Evolutionary conservation across 2,888 invertebrate genomes (phyloP).

Genomic region (Mesorhabditis sp.): DNA sequence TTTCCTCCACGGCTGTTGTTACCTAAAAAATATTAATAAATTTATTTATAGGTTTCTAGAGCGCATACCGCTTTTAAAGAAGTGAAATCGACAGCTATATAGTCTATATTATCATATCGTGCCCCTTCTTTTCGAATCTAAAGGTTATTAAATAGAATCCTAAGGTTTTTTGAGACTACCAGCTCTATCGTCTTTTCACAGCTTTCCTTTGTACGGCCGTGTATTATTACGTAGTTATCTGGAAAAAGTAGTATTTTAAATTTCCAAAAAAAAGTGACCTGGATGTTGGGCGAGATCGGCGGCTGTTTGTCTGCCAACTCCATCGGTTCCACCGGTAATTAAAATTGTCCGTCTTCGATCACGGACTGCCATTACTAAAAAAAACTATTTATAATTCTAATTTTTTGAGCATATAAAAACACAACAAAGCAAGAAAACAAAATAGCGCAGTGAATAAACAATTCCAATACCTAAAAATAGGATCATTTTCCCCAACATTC

Average conservation of each 20-base stretch:
- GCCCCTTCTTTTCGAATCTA: not conserved
- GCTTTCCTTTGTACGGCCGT: constrained; percentile 47
- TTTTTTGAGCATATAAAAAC: too few species aligned
- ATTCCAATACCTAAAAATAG: too few species aligned
- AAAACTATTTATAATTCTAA: too few species aligned
- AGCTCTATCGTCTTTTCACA: constrained; percentile 22
- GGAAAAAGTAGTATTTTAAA: not conserved
- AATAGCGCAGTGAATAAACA: too few species aligned
- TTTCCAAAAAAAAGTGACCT: not conserved
- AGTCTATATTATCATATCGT: constrained; percentile 37
- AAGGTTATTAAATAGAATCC: too few species aligned
- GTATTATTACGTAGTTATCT: constrained; percentile 53
- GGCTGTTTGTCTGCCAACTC: constrained; percentile 44
- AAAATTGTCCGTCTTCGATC: constrained; percentile 39
- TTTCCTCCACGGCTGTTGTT: constrained; percentile 44
- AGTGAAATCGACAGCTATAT: constrained; percentile 46
- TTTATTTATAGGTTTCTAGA: not conserved
- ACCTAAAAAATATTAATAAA: constrained; percentile 30
- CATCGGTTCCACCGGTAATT: constrained; percentile 55
- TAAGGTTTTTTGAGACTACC: too few species aligned
- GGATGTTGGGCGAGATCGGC: constrained; percentile 39
- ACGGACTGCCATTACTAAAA: not conserved
- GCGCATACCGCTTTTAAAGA: constrained; percentile 39
- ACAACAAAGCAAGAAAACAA: too few species aligned
- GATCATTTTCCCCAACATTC: too few species aligned